These are phyloP conservation scores for Tortrix viridana DNA, from an alignment of 2,888 invertebrate genomes.

Conservation along the genomic window DNA sequence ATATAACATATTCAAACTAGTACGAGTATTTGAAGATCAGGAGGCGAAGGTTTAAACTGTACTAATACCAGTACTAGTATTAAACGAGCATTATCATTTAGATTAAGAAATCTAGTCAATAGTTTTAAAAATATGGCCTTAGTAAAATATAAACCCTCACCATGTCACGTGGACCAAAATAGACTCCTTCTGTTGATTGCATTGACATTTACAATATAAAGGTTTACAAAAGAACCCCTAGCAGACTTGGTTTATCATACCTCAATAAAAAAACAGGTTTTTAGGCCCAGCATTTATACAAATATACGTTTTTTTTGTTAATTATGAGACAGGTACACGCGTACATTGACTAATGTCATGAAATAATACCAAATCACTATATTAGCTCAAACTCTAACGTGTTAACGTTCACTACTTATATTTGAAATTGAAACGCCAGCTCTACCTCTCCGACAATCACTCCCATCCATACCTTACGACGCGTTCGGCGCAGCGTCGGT, in stretches of 20 bases:
- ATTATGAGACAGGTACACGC: conserved; percentile 71
- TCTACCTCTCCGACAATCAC: conserved; percentile 21
- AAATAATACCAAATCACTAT: conserved; percentile 60
- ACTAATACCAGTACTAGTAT: too few relatives aligned
- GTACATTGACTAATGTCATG: conserved; percentile 71
- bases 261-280: conserved; percentile 48
- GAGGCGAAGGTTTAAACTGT: too few relatives aligned
- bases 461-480: conserved; percentile 8
- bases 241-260: conserved; percentile 40
- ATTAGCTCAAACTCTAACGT: conserved; percentile 42
- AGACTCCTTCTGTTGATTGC: conserved; percentile 32
- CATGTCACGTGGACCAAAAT: neutral
- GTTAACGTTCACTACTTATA: conserved; percentile 37
- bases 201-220: conserved; percentile 37
- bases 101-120: neutral
- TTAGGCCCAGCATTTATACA: conserved; percentile 66
- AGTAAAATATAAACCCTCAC: neutral
- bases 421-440: conserved; percentile 34
- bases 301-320: conserved; percentile 54
- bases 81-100: too few relatives aligned
- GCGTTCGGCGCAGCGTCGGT: conserved; percentile 24
- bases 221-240: conserved; percentile 44
- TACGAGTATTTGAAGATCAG: too few relatives aligned
- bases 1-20: too few relatives aligned
- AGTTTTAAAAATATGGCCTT: neutral